Evolutionary conservation across 2,113 vertebrate species (phyloP).

Genomic region (Andinoacara biseriatus): DNA sequence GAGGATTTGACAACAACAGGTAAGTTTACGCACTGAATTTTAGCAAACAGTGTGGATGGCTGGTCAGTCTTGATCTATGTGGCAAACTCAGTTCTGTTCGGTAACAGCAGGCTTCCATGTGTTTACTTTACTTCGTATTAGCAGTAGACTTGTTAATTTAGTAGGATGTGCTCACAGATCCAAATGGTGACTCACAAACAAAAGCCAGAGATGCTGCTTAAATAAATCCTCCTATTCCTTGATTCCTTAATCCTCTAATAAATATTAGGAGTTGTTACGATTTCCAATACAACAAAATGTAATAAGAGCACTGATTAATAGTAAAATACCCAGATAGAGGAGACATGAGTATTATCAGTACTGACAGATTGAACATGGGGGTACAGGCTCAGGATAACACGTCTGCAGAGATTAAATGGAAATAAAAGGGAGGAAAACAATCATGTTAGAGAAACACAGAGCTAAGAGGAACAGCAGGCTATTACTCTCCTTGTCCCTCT

Average conservation of each 20-base stretch:
- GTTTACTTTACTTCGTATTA: neutral
- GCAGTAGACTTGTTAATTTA: neutral
- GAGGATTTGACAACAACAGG: constrained; percentile 72
- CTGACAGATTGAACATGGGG: neutral
- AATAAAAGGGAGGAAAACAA: neutral
- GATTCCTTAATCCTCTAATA: neutral
- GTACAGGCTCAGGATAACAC: neutral
- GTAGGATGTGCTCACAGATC: neutral
- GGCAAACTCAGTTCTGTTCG: neutral
- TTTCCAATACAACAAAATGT: neutral
- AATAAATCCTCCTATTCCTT: neutral
- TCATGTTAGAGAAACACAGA: neutral
- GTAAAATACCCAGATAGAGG: neutral
- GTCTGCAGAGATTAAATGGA: neutral
- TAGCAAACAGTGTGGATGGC: neutral
- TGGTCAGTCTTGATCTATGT: neutral
- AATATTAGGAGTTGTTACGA: neutral
- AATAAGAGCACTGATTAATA: neutral
- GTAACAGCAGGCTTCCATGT: neutral
- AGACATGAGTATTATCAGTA: neutral
- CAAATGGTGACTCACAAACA: neutral
- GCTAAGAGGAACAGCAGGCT: neutral
- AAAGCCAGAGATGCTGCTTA: neutral
- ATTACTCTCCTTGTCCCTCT: neutral
- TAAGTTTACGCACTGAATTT: constrained; percentile 33